These are phyloP conservation scores for Hydriomena furcata DNA, from an alignment of 2,888 invertebrate genomes.

Conservation along the genomic window DNA sequence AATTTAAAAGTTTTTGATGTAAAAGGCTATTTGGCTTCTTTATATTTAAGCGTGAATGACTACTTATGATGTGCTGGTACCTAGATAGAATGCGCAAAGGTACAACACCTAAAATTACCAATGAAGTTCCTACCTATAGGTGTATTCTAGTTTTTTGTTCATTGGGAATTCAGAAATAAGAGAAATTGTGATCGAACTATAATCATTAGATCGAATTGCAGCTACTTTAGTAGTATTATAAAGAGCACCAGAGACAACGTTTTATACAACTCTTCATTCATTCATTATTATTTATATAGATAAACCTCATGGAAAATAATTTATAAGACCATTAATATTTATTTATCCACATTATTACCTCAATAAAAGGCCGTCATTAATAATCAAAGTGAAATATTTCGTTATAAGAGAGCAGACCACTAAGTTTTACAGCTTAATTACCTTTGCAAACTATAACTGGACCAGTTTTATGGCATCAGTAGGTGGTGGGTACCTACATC, in stretches of 20 bases:
- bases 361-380: constrained; percentile 70
- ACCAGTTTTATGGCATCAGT: constrained; percentile 62
- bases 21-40: constrained; percentile 10
- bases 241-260: too few species aligned
- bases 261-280: too few species aligned
- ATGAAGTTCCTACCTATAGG: too few species aligned
- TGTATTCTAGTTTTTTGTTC: too few species aligned
- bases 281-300: too few species aligned
- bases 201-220: too few species aligned
- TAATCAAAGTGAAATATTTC: constrained; percentile 74
- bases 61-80: constrained; percentile 1
- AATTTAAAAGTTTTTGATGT: constrained; percentile 17
- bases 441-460: constrained; percentile 77
- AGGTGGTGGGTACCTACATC: constrained; percentile 35
- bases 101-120: constrained; percentile 1
- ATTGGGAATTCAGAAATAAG: too few species aligned
- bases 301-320: too few species aligned
- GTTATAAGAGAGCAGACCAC: constrained; percentile 71
- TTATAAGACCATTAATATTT: constrained; percentile 48
- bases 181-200: too few species aligned
- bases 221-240: too few species aligned
- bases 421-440: constrained; percentile 80
- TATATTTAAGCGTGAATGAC: constrained; percentile 11
- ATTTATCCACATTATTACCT: constrained; percentile 56
- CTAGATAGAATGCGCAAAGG: constrained; percentile 7